Conservation (phyloP, 1,140 invertebrate species). For the Orius insidiosus region DNA sequence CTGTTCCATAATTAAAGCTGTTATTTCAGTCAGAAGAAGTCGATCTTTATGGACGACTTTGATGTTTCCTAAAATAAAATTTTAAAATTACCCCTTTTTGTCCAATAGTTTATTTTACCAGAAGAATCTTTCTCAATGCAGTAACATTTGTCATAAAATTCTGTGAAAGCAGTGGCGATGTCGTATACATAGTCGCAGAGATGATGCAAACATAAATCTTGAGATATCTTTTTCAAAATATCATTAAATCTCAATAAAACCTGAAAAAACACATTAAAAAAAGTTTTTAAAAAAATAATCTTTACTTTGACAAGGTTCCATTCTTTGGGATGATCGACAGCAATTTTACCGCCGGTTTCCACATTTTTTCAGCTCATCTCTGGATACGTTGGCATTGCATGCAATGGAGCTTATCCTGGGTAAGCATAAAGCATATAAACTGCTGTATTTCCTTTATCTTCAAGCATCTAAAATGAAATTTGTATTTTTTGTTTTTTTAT, state of each 20-base stretch:
- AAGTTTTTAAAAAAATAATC: too few species aligned
- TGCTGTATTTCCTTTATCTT: conserved; percentile 97
- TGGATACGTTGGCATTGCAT: conserved; percentile 49
- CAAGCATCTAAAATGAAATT: conserved; percentile 64
- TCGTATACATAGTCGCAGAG: conserved; percentile 95
- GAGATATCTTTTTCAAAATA: conserved; percentile 61
- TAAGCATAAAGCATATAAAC: conserved; percentile 93
- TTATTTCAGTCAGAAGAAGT: conserved; percentile 82
- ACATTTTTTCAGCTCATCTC: conserved; percentile 36
- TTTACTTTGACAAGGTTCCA: conserved; percentile 78
- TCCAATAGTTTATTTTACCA: neutral
- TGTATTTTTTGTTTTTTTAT: too few species aligned
- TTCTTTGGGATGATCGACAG: conserved; percentile 79
- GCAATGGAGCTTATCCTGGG: conserved; percentile 82
- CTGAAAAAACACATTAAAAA: conserved; percentile 14
- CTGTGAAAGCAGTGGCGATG: conserved; percentile 76
- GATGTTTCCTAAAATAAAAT: conserved; percentile 34
- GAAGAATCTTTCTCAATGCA: conserved; percentile 82
- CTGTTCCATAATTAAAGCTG: conserved; percentile 68
- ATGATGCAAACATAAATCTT: conserved; percentile 72
- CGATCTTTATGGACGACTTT: conserved; percentile 71
- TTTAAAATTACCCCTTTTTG: neutral
- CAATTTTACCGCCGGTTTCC: conserved; percentile 35
- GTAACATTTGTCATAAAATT: conserved; percentile 97
- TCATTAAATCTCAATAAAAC: conserved; percentile 71